These are phyloP conservation scores for Ochlodes sylvanus DNA, from an alignment of 2,888 invertebrate species.

Conservation along the genomic window DNA sequence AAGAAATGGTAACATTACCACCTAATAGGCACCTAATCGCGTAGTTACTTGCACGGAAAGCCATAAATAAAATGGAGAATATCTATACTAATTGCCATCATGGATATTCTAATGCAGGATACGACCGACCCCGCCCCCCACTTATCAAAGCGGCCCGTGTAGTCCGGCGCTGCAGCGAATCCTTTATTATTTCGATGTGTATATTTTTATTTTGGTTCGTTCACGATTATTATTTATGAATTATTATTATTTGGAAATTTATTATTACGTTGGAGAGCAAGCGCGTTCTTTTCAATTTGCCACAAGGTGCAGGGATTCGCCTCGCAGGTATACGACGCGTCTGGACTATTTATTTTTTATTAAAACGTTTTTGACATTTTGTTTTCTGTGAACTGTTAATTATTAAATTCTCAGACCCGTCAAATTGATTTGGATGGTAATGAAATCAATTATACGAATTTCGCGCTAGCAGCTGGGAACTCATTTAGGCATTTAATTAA, in stretches of 20 bases:
- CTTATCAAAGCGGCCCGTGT: slow-evolving; percentile 62
- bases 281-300: slow-evolving; percentile 84
- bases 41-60: slow-evolving; percentile 18
- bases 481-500: background rate
- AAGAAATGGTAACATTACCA: slow-evolving; percentile 6
- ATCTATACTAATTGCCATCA: slow-evolving; percentile 35
- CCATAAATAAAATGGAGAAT: slow-evolving; percentile 32
- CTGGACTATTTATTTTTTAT: slow-evolving; percentile 58
- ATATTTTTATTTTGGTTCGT: slow-evolving; percentile 81
- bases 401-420: slow-evolving; percentile 66
- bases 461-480: slow-evolving; percentile 37
- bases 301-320: slow-evolving; percentile 71
- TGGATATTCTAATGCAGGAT: slow-evolving; percentile 36
- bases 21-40: slow-evolving; percentile 2
- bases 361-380: slow-evolving; percentile 71
- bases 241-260: slow-evolving; percentile 84
- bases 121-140: slow-evolving; percentile 16
- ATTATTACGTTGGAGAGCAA: slow-evolving; percentile 79
- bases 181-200: slow-evolving; percentile 84
- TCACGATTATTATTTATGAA: slow-evolving; percentile 85
- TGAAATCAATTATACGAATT: slow-evolving; percentile 66
- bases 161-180: slow-evolving; percentile 61
- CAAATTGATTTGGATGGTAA: slow-evolving; percentile 75
- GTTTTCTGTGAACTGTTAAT: slow-evolving; percentile 67
- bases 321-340: slow-evolving; percentile 49